Evolutionary conservation across 2,888 invertebrate genomes (phyloP).

Genomic region (Leptopilina myrica): DNA sequence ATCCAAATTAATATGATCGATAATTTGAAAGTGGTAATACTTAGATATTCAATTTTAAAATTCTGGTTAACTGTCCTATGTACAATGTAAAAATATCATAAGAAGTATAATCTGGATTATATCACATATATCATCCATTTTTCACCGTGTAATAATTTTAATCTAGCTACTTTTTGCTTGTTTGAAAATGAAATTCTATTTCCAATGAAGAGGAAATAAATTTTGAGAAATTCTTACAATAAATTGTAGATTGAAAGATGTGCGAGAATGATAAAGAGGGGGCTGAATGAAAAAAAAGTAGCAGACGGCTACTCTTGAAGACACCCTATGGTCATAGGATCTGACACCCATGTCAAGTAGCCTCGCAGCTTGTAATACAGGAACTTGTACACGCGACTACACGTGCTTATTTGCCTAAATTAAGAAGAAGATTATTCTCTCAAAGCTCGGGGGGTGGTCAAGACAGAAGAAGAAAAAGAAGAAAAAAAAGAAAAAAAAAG

Average conservation of each 20-base stretch:
- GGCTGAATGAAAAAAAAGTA: not conserved
- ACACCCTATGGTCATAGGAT: conserved; percentile 29
- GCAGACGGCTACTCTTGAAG: conserved; percentile 3
- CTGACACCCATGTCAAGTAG: conserved; percentile 42
- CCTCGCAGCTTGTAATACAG: conserved; percentile 46
- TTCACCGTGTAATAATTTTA: too few relatives aligned
- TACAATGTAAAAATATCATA: too few relatives aligned
- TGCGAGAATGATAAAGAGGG: conserved; percentile 1
- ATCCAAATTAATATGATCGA: too few relatives aligned
- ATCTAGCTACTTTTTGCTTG: not conserved
- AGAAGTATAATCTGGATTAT: too few relatives aligned
- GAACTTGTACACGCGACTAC: conserved; percentile 52
- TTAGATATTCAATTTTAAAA: too few relatives aligned
- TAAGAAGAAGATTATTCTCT: conserved; percentile 57
- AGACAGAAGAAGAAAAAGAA: conserved; percentile 16
- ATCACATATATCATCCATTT: too few relatives aligned
- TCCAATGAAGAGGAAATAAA: not conserved
- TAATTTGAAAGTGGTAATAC: too few relatives aligned
- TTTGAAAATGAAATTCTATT: not conserved
- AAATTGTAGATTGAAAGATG: not conserved
- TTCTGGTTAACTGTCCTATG: too few relatives aligned
- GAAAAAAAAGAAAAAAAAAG: not conserved
- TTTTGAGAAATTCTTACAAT: too few relatives aligned
- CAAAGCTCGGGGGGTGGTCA: conserved; percentile 23
- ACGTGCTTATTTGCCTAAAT: conserved; percentile 60